Base-by-base conservation (phyloP, 2,888 invertebrate genomes). In the Caenorhabditis doughertyi region DNA sequence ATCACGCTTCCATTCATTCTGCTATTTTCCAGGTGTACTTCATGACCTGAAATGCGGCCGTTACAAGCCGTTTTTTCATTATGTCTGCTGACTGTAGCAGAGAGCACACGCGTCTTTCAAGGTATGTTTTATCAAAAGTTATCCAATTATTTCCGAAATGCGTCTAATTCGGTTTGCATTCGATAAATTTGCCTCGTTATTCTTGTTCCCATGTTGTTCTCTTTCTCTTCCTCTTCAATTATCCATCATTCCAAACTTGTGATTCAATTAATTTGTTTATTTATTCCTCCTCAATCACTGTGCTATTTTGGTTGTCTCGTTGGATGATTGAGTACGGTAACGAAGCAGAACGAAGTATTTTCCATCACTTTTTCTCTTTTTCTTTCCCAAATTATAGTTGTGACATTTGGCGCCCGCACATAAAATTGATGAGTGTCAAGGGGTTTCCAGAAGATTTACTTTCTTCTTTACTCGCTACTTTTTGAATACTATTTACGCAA, bases 371-470 rank as follows among this genome's bases (percentile, higher is more conserved):
- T 7, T 1, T 18, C 29, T 35, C 32, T 53, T 53, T 53, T 25
- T 47, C 56, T 53, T 47, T 49, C 13, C 32, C 67, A 68, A 76
- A 68, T 76, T 76, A 76, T 76, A 60, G 76, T 76, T 76, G 67
- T 76, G 67, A 68, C 76, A 76, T 27, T 68, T 76, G 58, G 58
- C 58, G 55, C 51, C 60, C 51, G 51, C 76, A 67, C 55, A 47
- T 60, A 68, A 70, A 67, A 74, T 68, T 68, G 68, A 76, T 76
- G 76, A 76, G 67, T 67, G 65, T 68, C 76, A 32, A 60, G 68
- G 67, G 74, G 67, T 76, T 76, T 68, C 67, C 67, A 74, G 74
- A 74, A 74, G 74, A 74, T 74, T 74, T 74, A 74, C 74, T 74
- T 67, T 56, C 56, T 39, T 56, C 32, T 13, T 32, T 27, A 27